A percentile compares a stretch with the other conserved stretches of the same genome.
phyloP scores from a whole-genome alignment of 2,797 vertebrate genomes.

The Eupleurogrammus muticus region DNA sequence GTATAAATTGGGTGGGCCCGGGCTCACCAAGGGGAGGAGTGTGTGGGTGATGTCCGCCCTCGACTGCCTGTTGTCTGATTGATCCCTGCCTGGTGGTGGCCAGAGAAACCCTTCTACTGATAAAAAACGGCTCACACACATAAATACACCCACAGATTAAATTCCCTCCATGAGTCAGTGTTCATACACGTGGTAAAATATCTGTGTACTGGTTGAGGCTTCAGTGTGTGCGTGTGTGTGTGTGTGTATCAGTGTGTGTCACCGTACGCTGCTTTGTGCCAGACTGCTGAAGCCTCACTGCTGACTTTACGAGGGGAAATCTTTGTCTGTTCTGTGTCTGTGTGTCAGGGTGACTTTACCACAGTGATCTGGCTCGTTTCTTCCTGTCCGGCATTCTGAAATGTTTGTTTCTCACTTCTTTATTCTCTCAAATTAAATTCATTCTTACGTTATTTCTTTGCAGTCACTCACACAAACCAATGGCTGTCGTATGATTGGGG shows the following conservation, averaged over 20 bases:
- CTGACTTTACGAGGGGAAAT: constrained; percentile 73
- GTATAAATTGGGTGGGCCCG: constrained; percentile 72
- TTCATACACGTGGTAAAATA: constrained; percentile 27
- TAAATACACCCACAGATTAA: constrained; percentile 51
- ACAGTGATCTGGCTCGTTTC: constrained; percentile 76
- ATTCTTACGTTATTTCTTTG: not conserved
- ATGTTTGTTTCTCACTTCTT: constrained; percentile 47
- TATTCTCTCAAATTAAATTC: constrained; percentile 19
- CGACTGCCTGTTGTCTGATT: constrained; percentile 65
- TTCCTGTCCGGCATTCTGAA: constrained; percentile 48
- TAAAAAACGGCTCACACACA: constrained; percentile 52
- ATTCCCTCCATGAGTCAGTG: constrained; percentile 34
- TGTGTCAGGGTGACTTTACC: constrained; percentile 82
- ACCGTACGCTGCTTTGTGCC: constrained; percentile 26
- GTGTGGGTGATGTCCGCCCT: constrained; percentile 61
- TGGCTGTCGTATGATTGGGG: not conserved
- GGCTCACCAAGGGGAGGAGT: constrained; percentile 64
- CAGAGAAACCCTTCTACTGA: constrained; percentile 51
- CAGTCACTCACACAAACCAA: constrained; percentile 1
- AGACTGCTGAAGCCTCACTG: constrained; percentile 58
- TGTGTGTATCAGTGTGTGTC: constrained; percentile 33
- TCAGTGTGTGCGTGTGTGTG: constrained; percentile 17
- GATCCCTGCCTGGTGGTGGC: constrained; percentile 51
- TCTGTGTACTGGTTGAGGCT: constrained; percentile 21
- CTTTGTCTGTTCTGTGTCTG: constrained; percentile 78